Evolutionary conservation across 2,797 vertebrate genomes (phyloP).

Genomic region (Pteronotus mesoamericanus): DNA sequence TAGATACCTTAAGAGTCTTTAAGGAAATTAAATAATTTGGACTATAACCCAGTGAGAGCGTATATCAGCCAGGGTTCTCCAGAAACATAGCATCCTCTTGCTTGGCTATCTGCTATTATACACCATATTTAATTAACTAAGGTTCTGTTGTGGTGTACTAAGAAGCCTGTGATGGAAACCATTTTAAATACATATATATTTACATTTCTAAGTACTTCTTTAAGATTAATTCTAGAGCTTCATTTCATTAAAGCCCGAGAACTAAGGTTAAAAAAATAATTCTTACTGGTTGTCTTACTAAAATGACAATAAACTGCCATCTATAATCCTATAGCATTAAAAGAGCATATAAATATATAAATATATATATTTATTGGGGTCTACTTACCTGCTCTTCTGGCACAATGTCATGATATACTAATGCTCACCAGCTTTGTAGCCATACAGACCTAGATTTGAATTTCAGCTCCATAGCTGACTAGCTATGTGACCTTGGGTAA

Average conservation of each 20-base stretch:
- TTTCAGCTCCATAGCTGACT: not conserved
- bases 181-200: not conserved
- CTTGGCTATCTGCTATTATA: not conserved
- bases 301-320: not conserved
- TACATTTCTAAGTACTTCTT: not conserved
- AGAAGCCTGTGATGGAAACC: not conserved
- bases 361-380: not conserved
- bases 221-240: not conserved
- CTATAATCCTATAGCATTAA: not conserved
- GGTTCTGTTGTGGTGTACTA: not conserved
- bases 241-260: not conserved
- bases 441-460: not conserved
- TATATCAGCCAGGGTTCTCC: not conserved
- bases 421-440: not conserved
- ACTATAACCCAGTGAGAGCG: not conserved
- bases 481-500: not conserved
- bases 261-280: not conserved
- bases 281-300: not conserved
- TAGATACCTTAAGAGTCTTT: not conserved
- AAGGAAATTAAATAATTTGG: not conserved
- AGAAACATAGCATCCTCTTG: not conserved
- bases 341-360: not conserved
- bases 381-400: not conserved
- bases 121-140: not conserved
- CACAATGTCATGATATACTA: not conserved